These are phyloP conservation scores for Salvator merianae DNA, from an alignment of 2,113 vertebrate genomes.

Conservation along the genomic window DNA sequence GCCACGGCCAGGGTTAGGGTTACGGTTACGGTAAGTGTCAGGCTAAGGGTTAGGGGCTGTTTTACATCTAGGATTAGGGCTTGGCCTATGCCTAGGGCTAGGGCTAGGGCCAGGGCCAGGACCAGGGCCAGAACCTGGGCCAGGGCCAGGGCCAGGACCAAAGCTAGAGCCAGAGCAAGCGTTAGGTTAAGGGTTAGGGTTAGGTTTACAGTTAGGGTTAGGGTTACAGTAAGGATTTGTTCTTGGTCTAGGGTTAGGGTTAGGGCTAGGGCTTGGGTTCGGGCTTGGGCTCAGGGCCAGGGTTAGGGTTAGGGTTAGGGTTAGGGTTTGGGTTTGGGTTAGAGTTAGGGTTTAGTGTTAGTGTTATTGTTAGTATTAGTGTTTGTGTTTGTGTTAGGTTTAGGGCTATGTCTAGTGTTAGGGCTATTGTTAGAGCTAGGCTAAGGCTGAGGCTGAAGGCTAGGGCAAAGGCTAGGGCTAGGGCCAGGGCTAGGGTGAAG, in stretches of 20 bases:
- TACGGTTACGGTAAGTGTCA: slow-evolving; percentile 25
- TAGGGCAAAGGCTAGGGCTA: too few species aligned
- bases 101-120: too few species aligned
- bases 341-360: too few species aligned
- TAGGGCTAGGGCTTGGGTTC: not conserved
- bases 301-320: not conserved
- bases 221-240: too few species aligned
- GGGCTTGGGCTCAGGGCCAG: too few species aligned
- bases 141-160: too few species aligned
- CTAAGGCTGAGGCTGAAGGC: not conserved
- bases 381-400: slow-evolving; percentile 25
- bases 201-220: slow-evolving; percentile 38
- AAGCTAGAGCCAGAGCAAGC: slow-evolving; percentile 44
- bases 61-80: slow-evolving; percentile 33
- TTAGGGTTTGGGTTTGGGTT: too few species aligned
- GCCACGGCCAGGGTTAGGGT: too few species aligned
- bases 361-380: too few species aligned
- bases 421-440: slow-evolving; percentile 6
- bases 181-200: slow-evolving; percentile 43
- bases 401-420: slow-evolving; percentile 26
- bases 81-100: slow-evolving; percentile 47
- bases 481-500: too few species aligned
- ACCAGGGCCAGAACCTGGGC: too few species aligned
- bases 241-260: not conserved
- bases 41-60: slow-evolving; percentile 33